A percentile compares a stretch with the other conserved stretches of the same genome.
Evolutionary conservation across 2,888 invertebrate species (phyloP).

Genomic region (Dasysyrphus tricinctus): DNA sequence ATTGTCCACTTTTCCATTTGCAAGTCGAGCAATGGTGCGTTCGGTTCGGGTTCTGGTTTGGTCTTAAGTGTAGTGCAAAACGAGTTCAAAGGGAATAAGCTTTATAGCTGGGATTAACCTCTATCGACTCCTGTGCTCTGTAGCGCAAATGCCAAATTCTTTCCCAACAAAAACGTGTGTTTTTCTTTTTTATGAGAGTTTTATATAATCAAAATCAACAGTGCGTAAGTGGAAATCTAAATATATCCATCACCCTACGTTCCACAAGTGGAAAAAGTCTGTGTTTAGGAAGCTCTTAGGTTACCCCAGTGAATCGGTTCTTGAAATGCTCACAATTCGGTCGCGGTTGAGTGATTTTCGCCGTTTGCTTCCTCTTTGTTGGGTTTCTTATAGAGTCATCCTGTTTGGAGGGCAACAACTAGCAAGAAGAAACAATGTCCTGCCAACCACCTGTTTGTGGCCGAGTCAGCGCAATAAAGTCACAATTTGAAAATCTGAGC

Average conservation of each 20-base stretch:
- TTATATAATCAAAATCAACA: slow-evolving; percentile 38
- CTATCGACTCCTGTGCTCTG: not conserved
- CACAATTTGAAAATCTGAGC: slow-evolving; percentile 86
- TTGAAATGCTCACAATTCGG: slow-evolving; percentile 63
- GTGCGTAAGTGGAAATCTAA: slow-evolving; percentile 53
- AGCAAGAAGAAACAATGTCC: slow-evolving; percentile 67
- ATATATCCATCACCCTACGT: slow-evolving; percentile 47
- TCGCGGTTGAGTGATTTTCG: slow-evolving; percentile 67
- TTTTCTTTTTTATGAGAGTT: slow-evolving; percentile 10
- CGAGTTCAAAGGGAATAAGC: slow-evolving; percentile 54
- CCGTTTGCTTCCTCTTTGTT: slow-evolving; percentile 40
- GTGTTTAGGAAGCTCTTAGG: slow-evolving; percentile 27
- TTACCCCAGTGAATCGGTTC: slow-evolving; percentile 39
- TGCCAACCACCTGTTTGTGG: slow-evolving; percentile 77
- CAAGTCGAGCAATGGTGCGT: slow-evolving; percentile 41
- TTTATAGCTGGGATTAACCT: slow-evolving; percentile 26
- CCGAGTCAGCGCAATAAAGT: slow-evolving; percentile 87
- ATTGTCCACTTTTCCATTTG: slow-evolving; percentile 52
- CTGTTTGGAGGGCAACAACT: slow-evolving; percentile 39
- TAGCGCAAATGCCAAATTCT: slow-evolving; percentile 23
- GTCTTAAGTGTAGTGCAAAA: slow-evolving; percentile 50
- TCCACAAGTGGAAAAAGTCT: slow-evolving; percentile 18
- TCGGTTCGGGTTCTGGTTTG: slow-evolving; percentile 19
- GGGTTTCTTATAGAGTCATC: slow-evolving; percentile 33
- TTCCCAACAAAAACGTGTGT: slow-evolving; percentile 37